These are phyloP conservation scores for Epinephelus cyanopodus DNA, from an alignment of 2,113 vertebrate species.

Conservation along the genomic window DNA sequence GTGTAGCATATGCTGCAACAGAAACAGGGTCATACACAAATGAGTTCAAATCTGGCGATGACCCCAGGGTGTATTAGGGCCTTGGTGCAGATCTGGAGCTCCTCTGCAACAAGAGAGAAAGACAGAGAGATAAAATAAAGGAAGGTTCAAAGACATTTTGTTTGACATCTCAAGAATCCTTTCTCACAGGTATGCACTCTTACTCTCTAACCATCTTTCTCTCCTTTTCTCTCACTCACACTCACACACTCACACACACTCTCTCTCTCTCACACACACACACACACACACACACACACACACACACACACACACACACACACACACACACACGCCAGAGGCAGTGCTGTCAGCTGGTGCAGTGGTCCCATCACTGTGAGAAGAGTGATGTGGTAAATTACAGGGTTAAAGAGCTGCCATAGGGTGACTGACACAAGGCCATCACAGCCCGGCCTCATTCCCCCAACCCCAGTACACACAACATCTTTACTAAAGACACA, in stretches of 20 bases:
- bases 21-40: slow-evolving; percentile 1
- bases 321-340: slow-evolving; percentile 42
- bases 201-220: slow-evolving; percentile 29
- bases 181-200: slow-evolving; percentile 32
- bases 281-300: slow-evolving; percentile 35
- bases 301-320: slow-evolving; percentile 22
- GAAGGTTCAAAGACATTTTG: slow-evolving; percentile 40
- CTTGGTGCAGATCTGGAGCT: background rate
- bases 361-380: slow-evolving; percentile 59
- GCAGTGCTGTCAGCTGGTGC: slow-evolving; percentile 60
- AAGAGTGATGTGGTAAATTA: slow-evolving; percentile 81
- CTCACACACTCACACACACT: slow-evolving; percentile 37
- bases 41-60: background rate
- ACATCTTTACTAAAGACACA: slow-evolving; percentile 2
- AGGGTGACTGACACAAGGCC: slow-evolving; percentile 73
- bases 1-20: background rate
- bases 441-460: slow-evolving; percentile 45
- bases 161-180: slow-evolving; percentile 65
- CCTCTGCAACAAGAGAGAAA: slow-evolving; percentile 19
- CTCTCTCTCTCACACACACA: slow-evolving; percentile 35
- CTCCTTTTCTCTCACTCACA: slow-evolving; percentile 1
- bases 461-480: background rate
- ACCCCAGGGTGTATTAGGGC: background rate
- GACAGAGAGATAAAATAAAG: slow-evolving; percentile 1
- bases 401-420: slow-evolving; percentile 77